These are phyloP conservation scores for Chironomus tentans DNA, from an alignment of 2,888 invertebrate genomes.

Conservation along the genomic window DNA sequence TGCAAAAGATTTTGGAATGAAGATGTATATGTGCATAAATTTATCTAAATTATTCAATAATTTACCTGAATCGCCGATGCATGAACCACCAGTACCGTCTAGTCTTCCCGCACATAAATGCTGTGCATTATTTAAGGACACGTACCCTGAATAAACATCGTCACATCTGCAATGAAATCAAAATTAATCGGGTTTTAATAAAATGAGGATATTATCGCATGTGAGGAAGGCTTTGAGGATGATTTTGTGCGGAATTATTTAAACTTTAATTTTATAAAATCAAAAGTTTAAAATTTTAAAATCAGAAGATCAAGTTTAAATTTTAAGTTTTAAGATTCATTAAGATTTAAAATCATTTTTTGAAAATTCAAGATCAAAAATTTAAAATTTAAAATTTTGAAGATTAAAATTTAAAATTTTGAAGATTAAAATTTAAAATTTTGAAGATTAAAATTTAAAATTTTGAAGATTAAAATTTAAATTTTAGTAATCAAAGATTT, in stretches of 20 bases:
- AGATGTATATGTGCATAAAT: not conserved
- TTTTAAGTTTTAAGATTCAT: too few species aligned
- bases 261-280: too few species aligned
- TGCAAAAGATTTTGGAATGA: conserved; percentile 35
- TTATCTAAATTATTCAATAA: not conserved
- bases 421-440: too few species aligned
- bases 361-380: too few species aligned
- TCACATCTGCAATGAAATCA: conserved; percentile 38
- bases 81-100: conserved; percentile 80
- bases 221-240: not conserved
- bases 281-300: too few species aligned
- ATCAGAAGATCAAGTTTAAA: too few species aligned
- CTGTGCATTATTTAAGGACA: conserved; percentile 63
- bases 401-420: too few species aligned
- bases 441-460: too few species aligned
- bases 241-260: not conserved
- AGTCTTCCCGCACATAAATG: conserved; percentile 83
- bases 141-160: conserved; percentile 54
- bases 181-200: not conserved
- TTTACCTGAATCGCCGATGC: conserved; percentile 42
- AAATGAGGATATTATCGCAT: not conserved
- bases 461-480: too few species aligned
- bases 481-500: too few species aligned
- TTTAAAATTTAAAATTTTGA: too few species aligned
- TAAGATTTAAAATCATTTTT: too few species aligned